Percentiles rank a stretch among this genome's conserved stretches.
These are phyloP conservation scores for Ips typographus DNA, from an alignment of 1,140 invertebrate genomes.

Conservation along the genomic window DNA sequence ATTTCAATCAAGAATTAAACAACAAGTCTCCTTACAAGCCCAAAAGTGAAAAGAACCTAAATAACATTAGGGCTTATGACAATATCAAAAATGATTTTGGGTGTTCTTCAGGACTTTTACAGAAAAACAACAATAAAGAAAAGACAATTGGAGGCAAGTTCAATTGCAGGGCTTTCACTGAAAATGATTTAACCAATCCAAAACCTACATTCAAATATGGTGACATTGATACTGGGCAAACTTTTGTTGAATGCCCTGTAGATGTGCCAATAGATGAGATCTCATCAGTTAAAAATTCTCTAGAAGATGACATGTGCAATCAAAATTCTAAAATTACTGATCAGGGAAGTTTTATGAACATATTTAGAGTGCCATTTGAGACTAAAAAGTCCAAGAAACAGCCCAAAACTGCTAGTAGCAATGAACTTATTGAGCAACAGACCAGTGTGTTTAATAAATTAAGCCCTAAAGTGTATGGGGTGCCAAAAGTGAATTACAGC, in stretches of 20 bases:
- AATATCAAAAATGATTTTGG: slow-evolving; percentile 26
- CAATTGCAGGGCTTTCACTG: slow-evolving; percentile 40
- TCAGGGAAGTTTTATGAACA: slow-evolving; percentile 39
- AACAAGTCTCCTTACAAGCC: slow-evolving; percentile 21
- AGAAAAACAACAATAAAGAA: slow-evolving; percentile 27
- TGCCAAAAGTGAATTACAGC: slow-evolving; percentile 56
- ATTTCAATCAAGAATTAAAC: slow-evolving; percentile 13
- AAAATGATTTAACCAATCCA: slow-evolving; percentile 22
- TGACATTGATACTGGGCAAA: slow-evolving; percentile 35
- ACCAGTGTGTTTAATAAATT: slow-evolving; percentile 52
- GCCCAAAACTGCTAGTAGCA: slow-evolving; percentile 43
- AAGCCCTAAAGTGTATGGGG: slow-evolving; percentile 61
- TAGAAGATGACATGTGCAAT: neutral
- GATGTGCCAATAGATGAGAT: slow-evolving; percentile 55
- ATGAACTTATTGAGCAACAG: slow-evolving; percentile 44
- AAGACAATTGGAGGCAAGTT: slow-evolving; percentile 15
- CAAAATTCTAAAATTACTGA: slow-evolving; percentile 59
- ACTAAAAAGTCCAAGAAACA: slow-evolving; percentile 40
- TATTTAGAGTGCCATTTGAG: slow-evolving; percentile 48
- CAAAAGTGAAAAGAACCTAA: slow-evolving; percentile 38
- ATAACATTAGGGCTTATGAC: slow-evolving; percentile 46
- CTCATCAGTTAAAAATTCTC: slow-evolving; percentile 45
- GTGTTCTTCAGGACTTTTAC: neutral
- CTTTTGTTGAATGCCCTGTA: slow-evolving; percentile 46
- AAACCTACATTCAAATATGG: slow-evolving; percentile 32